A percentile compares a stretch with the other conserved stretches of the same genome.
Evolutionary conservation across 2,797 vertebrate species (phyloP).

Genomic region (Hydrophis major): DNA sequence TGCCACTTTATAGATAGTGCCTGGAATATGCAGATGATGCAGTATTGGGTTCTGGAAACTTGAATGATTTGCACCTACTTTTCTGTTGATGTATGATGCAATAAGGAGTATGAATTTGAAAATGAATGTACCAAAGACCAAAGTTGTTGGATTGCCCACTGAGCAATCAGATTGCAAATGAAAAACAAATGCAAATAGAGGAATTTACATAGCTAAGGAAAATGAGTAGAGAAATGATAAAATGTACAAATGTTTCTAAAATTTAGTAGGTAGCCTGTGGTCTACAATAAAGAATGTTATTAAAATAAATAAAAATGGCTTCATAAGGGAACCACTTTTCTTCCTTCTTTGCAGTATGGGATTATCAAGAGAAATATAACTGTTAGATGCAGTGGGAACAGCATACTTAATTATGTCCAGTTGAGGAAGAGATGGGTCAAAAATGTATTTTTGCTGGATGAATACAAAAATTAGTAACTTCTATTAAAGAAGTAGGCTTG

Average conservation of each 20-base stretch:
- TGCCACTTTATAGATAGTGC: neutral
- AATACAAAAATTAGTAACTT: neutral
- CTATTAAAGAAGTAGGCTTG: neutral
- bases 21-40: neutral
- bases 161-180: neutral
- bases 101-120: neutral
- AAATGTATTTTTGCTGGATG: neutral
- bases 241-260: neutral
- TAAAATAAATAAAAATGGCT: neutral
- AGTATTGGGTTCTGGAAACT: neutral
- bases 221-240: neutral
- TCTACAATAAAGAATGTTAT: neutral
- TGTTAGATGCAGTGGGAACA: neutral
- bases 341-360: neutral
- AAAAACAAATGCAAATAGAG: neutral
- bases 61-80: neutral
- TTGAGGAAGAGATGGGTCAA: neutral
- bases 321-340: neutral
- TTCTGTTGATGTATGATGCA: neutral
- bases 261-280: neutral
- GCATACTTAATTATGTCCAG: neutral
- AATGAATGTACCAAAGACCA: neutral
- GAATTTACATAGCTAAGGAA: neutral
- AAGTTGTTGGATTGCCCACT: neutral
- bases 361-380: neutral